Percentiles rank a stretch among this genome's conserved stretches.
phyloP scores from a whole-genome alignment of 2,797 vertebrate species.

The Urophycis tenuis region DNA sequence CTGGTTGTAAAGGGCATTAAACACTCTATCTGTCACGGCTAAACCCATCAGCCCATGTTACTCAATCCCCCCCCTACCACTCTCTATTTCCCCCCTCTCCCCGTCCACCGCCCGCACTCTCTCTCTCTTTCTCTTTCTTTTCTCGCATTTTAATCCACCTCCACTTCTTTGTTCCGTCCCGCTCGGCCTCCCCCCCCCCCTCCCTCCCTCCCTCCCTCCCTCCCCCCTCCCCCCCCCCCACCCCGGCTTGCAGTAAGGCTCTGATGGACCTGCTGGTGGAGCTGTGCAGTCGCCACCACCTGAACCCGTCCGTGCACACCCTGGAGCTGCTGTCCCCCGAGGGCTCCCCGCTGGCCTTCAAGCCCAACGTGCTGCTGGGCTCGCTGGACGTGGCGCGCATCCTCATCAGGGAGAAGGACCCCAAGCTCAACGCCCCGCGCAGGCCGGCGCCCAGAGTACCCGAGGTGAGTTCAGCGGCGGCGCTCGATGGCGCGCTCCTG shows the following conservation, averaged over 20 bases:
- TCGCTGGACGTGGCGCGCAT: constrained; percentile 80
- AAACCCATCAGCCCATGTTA: constrained; percentile 44
- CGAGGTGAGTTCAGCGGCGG: constrained; percentile 72
- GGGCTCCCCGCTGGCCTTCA: constrained; percentile 78
- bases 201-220: constrained; percentile 32
- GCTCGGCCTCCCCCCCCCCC: constrained; percentile 26
- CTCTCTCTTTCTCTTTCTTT: constrained; percentile 6
- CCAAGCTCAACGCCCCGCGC: constrained; percentile 75
- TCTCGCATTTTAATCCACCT: background rate
- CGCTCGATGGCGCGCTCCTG: too few relatives aligned
- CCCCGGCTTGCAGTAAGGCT: constrained; percentile 76
- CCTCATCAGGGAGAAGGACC: constrained; percentile 83
- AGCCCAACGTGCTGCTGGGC: constrained; percentile 87
- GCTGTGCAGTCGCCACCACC: constrained; percentile 83
- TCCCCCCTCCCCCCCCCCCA: constrained; percentile 12
- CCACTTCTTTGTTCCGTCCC: background rate
- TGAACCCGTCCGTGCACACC: constrained; percentile 87
- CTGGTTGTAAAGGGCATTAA: constrained; percentile 34
- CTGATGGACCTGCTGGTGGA: constrained; percentile 97
- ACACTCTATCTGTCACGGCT: constrained; percentile 30
- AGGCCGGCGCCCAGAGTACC: constrained; percentile 78
- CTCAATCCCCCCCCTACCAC: constrained; percentile 29
- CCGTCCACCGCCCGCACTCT: constrained; percentile 22
- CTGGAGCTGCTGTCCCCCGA: constrained; percentile 80
- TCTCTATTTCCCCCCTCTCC: constrained; percentile 28